A percentile compares a stretch with the other conserved stretches of the same genome.
phyloP scores from a whole-genome alignment of 2,888 invertebrate species.

The Pyrrhia umbra region DNA sequence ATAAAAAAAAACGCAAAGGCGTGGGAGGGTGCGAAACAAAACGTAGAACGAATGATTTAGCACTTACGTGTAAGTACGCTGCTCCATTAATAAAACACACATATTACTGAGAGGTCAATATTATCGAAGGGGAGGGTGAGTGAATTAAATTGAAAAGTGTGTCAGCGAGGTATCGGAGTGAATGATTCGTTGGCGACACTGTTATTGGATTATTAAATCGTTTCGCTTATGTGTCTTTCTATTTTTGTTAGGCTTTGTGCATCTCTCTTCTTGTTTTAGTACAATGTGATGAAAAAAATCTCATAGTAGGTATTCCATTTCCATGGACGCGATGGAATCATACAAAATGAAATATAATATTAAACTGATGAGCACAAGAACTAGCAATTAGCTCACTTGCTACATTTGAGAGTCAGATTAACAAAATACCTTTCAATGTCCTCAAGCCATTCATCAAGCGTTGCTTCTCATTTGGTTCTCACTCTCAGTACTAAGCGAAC shows the following conservation, averaged over 20 bases:
- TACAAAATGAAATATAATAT: too few relatives aligned
- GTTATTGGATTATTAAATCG: constrained; percentile 59
- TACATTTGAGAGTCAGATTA: not conserved
- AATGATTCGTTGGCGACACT: constrained; percentile 45
- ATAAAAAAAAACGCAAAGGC: constrained; percentile 61
- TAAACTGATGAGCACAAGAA: too few relatives aligned
- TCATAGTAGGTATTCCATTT: too few relatives aligned
- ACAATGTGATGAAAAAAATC: too few relatives aligned
- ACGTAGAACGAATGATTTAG: constrained; percentile 68
- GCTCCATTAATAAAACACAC: constrained; percentile 76
- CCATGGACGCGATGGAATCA: too few relatives aligned
- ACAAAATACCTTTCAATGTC: not conserved
- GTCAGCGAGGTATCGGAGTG: constrained; percentile 43
- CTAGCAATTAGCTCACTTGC: too few relatives aligned
- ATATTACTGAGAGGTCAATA: constrained; percentile 69
- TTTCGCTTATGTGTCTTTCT: too few relatives aligned
- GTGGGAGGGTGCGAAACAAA: constrained; percentile 55
- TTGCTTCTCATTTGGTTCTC: constrained; percentile 15
- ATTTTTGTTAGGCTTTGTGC: too few relatives aligned
- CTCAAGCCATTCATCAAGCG: constrained; percentile 18
- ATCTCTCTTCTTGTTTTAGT: too few relatives aligned
- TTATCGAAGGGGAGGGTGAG: constrained; percentile 60
- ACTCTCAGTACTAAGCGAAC: constrained; percentile 16
- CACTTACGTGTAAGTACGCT: constrained; percentile 65
- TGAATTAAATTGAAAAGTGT: constrained; percentile 69